Base-by-base conservation (phyloP, 2,888 invertebrate species). In the Melanargia galathea region DNA sequence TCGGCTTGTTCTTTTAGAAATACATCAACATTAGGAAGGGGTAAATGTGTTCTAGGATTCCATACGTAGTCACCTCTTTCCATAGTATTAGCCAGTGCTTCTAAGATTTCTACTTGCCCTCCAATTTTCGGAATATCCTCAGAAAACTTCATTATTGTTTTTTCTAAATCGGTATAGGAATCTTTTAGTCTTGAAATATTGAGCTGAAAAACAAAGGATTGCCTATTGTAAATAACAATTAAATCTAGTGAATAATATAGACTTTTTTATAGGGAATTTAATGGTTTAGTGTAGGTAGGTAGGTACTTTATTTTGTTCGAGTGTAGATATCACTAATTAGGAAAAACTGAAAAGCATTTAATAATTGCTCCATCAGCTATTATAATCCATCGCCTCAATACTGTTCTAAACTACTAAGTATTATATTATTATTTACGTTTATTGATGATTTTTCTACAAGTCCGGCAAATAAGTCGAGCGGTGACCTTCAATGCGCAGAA, bases 51-150 rank as follows among this genome's bases (percentile, higher is more conserved):
- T 66, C 74, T 77, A n/a, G 80, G 77, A 64, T 79, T 73, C 81
- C 82, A 82, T 24, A 69, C 75, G 26, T 63, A 70, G 16, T 78
- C 71, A 43, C 72, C 74, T n/a, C 61, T 70, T 4, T 82, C 80
- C 13, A 84, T 63, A 7, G 74, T 77, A 40, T 71, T 77, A 0
- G 86, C 80, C 20, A 90, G 64, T 1, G 80, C 73, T 72, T 86
- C 87, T 58, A 90, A 73, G 10, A 85, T 74, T 63, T 83, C 82
- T 1, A 90, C 73, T 74, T 90, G 86, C 0, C 84, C 83, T 77
- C 87, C 86, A 8, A 90, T 71, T 66, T 82, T 90, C 0, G 89
- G 88, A 8, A 90, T 62, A 52, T 86, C 84, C 61, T 78, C 70
- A 0, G 87, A 80, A 61, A 86, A 76, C 52, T 73, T 78, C 0